These are phyloP conservation scores for Pogonomyrmex barbatus DNA, from an alignment of 1,140 invertebrate species.

Conservation along the genomic window DNA sequence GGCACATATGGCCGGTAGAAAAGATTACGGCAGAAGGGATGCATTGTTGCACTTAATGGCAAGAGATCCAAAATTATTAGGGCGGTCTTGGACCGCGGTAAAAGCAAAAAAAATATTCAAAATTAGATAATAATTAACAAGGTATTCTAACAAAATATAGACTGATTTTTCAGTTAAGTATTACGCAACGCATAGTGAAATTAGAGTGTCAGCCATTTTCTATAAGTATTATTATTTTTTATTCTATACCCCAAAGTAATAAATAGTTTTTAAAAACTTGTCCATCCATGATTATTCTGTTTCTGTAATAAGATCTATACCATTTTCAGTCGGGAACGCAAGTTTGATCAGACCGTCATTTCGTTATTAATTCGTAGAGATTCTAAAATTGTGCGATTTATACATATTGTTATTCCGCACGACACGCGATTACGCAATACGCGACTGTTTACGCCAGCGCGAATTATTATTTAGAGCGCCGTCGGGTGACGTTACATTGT, in stretches of 20 bases:
- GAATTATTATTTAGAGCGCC: slow-evolving; percentile 42
- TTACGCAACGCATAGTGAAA: neutral
- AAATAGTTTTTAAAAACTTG: neutral
- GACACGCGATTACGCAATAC: slow-evolving; percentile 2
- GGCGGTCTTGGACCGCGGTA: neutral
- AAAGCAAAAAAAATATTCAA: neutral
- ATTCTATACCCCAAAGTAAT: neutral
- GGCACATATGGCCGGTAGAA: slow-evolving; percentile 17
- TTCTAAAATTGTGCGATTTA: slow-evolving; percentile 16
- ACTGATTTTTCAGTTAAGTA: neutral
- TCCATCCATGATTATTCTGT: neutral
- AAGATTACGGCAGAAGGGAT: slow-evolving; percentile 36
- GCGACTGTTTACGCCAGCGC: slow-evolving; percentile 21
- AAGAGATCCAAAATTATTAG: slow-evolving; percentile 42
- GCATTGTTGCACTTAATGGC: slow-evolving; percentile 46
- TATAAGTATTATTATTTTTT: neutral
- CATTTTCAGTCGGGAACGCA: neutral
- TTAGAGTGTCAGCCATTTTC: neutral
- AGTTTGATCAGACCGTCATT: neutral
- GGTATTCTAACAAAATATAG: neutral
- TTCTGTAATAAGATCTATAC: neutral
- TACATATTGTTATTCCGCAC: slow-evolving; percentile 8
- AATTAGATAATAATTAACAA: neutral
- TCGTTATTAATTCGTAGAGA: slow-evolving; percentile 5
- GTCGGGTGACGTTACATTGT: slow-evolving; percentile 31